A percentile compares a stretch with the other conserved stretches of the same genome.
phyloP scores from a whole-genome alignment of 2,797 vertebrate species.

The Agapornis canus region DNA sequence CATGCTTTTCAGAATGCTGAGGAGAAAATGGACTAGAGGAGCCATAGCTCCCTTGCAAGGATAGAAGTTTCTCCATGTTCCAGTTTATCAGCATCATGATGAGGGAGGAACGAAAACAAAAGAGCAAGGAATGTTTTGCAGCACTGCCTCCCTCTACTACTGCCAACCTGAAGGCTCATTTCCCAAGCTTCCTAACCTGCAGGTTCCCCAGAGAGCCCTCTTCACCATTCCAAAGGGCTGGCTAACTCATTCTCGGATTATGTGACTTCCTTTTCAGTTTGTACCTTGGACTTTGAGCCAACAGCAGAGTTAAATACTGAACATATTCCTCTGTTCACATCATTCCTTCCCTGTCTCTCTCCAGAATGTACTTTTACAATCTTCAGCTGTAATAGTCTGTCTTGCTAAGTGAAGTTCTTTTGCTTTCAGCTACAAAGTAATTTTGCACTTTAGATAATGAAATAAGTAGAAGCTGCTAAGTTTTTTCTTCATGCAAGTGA shows the following conservation, averaged over 20 bases:
- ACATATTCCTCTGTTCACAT: background rate
- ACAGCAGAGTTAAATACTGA: background rate
- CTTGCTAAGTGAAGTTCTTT: background rate
- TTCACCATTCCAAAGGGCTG: accelerated
- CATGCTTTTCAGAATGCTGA: accelerated
- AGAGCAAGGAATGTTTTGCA: background rate
- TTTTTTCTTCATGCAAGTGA: background rate
- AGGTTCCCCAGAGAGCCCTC: background rate
- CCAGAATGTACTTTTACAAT: background rate
- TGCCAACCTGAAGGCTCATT: accelerated
- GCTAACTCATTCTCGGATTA: accelerated
- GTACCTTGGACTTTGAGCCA: background rate
- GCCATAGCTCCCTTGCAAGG: background rate
- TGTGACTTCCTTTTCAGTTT: background rate
- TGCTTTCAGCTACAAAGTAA: background rate
- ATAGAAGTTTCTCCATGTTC: background rate
- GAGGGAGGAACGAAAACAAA: background rate
- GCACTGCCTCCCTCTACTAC: background rate
- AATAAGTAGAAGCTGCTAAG: background rate
- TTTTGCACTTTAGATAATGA: background rate
- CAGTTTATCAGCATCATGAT: background rate
- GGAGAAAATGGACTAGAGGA: background rate
- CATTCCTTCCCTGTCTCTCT: background rate
- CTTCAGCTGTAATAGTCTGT: background rate
- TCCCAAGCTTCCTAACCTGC: background rate